Conservation (phyloP, 2,888 invertebrate genomes). For the Lepidocyrtinus sp. region DNA sequence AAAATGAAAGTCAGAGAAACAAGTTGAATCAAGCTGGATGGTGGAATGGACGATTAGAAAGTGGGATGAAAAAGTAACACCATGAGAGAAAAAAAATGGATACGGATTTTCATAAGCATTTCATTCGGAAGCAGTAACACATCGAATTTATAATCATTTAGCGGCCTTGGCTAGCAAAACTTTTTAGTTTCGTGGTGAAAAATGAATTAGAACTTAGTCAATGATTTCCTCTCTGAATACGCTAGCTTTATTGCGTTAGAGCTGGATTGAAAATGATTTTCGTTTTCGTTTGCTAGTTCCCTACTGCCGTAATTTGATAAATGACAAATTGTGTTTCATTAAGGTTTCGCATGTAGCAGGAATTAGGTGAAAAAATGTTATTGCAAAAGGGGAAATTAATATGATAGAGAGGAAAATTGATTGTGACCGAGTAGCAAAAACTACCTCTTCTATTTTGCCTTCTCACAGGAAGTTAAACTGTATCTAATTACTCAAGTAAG, state of each 20-base stretch:
- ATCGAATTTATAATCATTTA: too few species aligned
- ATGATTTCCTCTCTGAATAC: slow-evolving; percentile 57
- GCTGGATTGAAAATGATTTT: too few species aligned
- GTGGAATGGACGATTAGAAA: not conserved
- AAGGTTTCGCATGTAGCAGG: too few species aligned
- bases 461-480: not conserved
- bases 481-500: not conserved
- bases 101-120: not conserved
- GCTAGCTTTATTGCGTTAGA: slow-evolving; percentile 56
- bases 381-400: not conserved
- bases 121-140: not conserved
- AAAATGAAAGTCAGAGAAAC: not conserved
- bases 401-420: slow-evolving; percentile 25
- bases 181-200: too few species aligned
- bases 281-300: too few species aligned
- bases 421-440: slow-evolving; percentile 27
- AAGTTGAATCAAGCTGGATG: not conserved
- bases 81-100: not conserved
- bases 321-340: too few species aligned
- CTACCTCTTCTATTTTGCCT: slow-evolving; percentile 10
- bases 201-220: slow-evolving; percentile 31
- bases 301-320: too few species aligned
- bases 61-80: not conserved
- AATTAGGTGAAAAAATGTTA: not conserved
- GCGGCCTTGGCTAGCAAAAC: too few species aligned